These are phyloP conservation scores for Sinohyriopsis cumingii DNA, from an alignment of 2,888 invertebrate genomes.

Conservation along the genomic window DNA sequence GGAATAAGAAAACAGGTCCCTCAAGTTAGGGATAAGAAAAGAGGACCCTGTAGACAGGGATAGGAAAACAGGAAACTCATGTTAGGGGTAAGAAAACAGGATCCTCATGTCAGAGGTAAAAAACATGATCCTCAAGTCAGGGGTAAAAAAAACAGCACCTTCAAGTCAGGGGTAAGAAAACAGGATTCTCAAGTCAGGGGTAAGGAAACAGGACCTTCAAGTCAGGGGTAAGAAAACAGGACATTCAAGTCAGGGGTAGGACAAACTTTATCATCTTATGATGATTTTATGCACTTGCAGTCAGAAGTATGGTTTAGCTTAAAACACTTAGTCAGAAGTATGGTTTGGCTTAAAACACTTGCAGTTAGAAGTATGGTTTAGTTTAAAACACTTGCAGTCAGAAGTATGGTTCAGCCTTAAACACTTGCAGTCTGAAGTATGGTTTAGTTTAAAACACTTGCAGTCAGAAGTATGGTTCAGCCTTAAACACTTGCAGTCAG, in stretches of 20 bases:
- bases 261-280: background rate
- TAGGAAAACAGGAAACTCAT: no score
- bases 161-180: constrained; percentile 96
- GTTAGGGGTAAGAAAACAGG: constrained; percentile 76
- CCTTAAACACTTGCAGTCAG: no score
- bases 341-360: no score
- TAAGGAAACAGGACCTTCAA: constrained; percentile 71
- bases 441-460: no score
- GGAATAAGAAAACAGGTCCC: constrained; percentile 78
- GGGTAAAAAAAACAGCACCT: constrained; percentile 93
- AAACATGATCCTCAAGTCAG: constrained; percentile 87
- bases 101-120: constrained; percentile 80
- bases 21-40: constrained; percentile 82
- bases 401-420: no score
- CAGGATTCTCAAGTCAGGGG: constrained; percentile 94
- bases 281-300: no score
- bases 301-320: no score
- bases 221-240: constrained; percentile 91
- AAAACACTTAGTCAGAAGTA: no score
- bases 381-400: no score
- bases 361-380: no score
- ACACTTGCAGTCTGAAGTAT: no score
- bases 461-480: no score
- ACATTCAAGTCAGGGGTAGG: constrained; percentile 93
- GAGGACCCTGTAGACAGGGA: constrained; percentile 79